Conservation (phyloP, 2,113 vertebrate species). For the Arizona elegans region DNA sequence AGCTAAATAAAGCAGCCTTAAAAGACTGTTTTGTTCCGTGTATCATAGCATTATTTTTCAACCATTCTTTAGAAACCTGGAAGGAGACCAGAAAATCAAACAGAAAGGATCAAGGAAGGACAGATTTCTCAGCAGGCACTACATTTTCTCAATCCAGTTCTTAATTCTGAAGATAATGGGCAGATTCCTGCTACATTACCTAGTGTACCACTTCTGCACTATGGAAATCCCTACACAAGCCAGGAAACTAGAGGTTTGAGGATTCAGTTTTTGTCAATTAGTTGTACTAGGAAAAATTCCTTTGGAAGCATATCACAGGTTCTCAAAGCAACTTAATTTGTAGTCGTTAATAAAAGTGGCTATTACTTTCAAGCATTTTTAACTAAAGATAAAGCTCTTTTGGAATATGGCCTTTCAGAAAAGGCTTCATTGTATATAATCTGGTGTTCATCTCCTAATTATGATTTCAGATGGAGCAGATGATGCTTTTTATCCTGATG, state of each 20-base stretch:
- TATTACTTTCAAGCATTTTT: background rate
- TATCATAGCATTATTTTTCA: constrained; percentile 22
- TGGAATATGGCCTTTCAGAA: background rate
- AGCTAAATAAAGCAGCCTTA: background rate
- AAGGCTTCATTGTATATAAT: background rate
- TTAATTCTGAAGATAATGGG: constrained; percentile 76
- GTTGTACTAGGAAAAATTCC: background rate
- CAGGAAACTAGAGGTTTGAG: constrained; percentile 81
- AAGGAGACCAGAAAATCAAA: constrained; percentile 65
- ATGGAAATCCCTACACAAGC: constrained; percentile 87
- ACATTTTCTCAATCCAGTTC: constrained; percentile 71
- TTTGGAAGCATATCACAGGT: background rate
- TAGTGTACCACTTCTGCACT: constrained; percentile 82
- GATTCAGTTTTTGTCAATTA: background rate
- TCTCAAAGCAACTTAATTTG: background rate
- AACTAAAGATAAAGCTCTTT: background rate
- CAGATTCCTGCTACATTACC: constrained; percentile 75
- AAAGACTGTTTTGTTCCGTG: background rate
- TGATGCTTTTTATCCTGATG: constrained; percentile 88
- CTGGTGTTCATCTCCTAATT: constrained; percentile 20
- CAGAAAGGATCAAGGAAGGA: constrained; percentile 71
- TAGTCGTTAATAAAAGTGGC: background rate
- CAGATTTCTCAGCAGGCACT: constrained; percentile 68
- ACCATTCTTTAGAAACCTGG: constrained; percentile 75
- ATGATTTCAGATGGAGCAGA: constrained; percentile 82